A percentile compares a stretch with the other conserved stretches of the same genome.
phyloP scores from a whole-genome alignment of 2,888 invertebrate species.

The Stictocephala bisonia region DNA sequence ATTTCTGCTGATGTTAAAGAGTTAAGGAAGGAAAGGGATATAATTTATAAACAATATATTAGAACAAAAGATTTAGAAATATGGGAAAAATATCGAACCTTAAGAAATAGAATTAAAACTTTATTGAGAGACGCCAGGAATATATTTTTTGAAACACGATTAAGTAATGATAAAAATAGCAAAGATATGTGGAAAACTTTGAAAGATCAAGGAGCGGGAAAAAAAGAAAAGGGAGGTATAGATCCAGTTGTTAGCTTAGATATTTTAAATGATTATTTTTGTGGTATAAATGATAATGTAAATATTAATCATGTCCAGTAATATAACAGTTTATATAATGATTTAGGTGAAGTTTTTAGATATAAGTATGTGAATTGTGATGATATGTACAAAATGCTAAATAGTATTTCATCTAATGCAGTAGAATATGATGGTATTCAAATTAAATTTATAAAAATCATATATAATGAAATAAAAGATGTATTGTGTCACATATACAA shows the following conservation, averaged over 20 bases:
- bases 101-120: not conserved
- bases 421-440: not conserved
- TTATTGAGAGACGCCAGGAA: conserved; percentile 10
- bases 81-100: not conserved
- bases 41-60: not conserved
- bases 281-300: not conserved
- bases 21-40: not conserved
- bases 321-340: not conserved
- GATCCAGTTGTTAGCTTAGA: conserved; percentile 1
- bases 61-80: not conserved
- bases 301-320: not conserved
- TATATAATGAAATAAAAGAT: not conserved
- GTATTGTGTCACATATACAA: not conserved
- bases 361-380: not conserved
- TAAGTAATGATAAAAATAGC: not conserved
- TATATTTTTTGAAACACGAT: not conserved
- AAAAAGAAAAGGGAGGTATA: not conserved
- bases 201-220: not conserved
- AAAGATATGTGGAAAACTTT: not conserved
- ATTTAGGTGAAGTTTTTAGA: not conserved
- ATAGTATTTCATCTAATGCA: not conserved
- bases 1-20: too few relatives aligned
- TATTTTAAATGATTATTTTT: not conserved
- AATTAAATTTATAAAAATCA: not conserved
- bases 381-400: not conserved